Evolutionary conservation across 2,888 invertebrate species (phyloP).

Genomic region (Clitarchus hookeri): DNA sequence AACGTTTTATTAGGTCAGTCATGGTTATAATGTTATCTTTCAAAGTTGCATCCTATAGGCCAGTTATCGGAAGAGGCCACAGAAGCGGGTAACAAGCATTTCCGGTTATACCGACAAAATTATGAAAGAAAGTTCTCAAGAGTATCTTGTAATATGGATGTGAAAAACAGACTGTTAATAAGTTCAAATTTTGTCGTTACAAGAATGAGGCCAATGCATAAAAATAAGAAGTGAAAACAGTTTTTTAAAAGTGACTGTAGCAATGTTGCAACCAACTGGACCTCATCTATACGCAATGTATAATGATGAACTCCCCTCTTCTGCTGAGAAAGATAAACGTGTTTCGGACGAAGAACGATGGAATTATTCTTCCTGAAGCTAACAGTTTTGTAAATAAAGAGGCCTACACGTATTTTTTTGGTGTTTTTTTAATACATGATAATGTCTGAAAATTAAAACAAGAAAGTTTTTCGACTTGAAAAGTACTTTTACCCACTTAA

Average conservation of each 20-base stretch:
- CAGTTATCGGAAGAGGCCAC: background rate
- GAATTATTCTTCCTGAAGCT: background rate
- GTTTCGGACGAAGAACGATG: background rate
- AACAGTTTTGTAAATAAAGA: background rate
- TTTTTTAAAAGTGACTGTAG: background rate
- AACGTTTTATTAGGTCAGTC: too few species aligned
- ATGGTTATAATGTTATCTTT: too few species aligned
- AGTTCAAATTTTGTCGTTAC: background rate
- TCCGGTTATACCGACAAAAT: background rate
- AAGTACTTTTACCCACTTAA: too few species aligned
- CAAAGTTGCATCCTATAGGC: background rate
- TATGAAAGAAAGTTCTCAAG: background rate
- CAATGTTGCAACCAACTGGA: background rate
- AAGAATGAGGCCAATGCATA: background rate
- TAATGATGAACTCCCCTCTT: background rate
- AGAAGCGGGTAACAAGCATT: slow-evolving; percentile 5
- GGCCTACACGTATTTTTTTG: background rate
- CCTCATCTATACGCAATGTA: background rate
- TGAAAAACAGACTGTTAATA: background rate
- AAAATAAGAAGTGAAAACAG: background rate
- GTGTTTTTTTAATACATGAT: too few species aligned
- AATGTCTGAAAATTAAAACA: too few species aligned
- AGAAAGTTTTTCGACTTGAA: too few species aligned
- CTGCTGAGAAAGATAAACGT: background rate
- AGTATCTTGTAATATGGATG: background rate